Evolutionary conservation across 2,113 vertebrate species (phyloP), one percentile per base, ranked within the genome.

Genomic region (Cygnus buccinator): DNA sequence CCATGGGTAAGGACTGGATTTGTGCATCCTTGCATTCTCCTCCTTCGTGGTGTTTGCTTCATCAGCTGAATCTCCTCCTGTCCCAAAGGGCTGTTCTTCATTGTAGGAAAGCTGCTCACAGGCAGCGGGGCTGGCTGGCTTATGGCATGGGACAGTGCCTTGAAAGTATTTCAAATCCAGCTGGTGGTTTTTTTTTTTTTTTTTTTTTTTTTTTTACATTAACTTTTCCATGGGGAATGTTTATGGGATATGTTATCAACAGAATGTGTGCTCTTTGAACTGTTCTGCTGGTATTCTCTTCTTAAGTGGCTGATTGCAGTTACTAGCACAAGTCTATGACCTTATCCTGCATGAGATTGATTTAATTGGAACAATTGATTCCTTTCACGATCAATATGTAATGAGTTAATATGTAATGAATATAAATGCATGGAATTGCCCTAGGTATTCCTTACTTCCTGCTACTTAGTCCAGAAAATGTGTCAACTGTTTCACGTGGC

Each of bases 351-450:
- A 91, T 80, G 73, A 96, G 89, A 84, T 31, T 79, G 50, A 89
- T 95, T 96, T 89, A 90, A 95, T 89, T 74, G 67, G 63, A 83
- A 52, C 89, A 66, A 87, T 57, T 89, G 66, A 87, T 96, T 89
- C 84, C 39, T 92, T 57, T 50, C 22, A 23, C 76, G 77, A 87
- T 93, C n/a, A 2, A 88, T 95, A 76, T 55, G 55, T 81, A 89
- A 72, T 37, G 58, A 92, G 65, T 94, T 96, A 79, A 93, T 82
- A 78, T n/a, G 66, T 87, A 84, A 93, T 76, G 37, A 74, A 48
- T 92, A 81, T 46, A 94, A 89, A 93, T 76, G 44, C 21, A 22
- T 77, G 41, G 75, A 91, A 67, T 63, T 86, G 83, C 57, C 74
- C 57, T 35, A 87, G 37, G 81, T 79, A 75, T 13, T 87, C 31